phyloP scores from a whole-genome alignment of 2,797 vertebrate genomes.

The Liasis olivaceus region DNA sequence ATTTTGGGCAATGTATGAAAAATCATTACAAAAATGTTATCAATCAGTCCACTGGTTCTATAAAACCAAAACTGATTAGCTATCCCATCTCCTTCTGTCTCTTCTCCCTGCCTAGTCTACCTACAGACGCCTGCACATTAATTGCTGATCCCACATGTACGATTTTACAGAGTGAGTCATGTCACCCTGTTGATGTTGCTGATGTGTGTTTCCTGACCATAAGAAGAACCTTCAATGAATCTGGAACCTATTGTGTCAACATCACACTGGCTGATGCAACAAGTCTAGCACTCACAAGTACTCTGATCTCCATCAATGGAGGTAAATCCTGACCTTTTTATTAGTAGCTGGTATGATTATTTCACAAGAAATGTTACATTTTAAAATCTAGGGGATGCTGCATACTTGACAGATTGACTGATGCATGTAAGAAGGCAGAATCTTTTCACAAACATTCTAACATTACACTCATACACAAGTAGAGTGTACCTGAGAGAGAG shows the following conservation, averaged over 20 bases:
- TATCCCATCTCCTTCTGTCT: slow-evolving; percentile 1
- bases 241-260: slow-evolving; percentile 92
- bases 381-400: not conserved
- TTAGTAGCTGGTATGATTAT: not conserved
- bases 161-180: slow-evolving; percentile 75
- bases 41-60: not conserved
- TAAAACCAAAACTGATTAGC: not conserved
- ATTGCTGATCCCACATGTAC: slow-evolving; percentile 86
- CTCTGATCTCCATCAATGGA: slow-evolving; percentile 81
- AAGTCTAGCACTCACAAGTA: slow-evolving; percentile 83
- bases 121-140: slow-evolving; percentile 88
- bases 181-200: slow-evolving; percentile 72
- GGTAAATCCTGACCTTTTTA: slow-evolving; percentile 58
- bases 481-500: not conserved
- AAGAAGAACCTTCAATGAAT: slow-evolving; percentile 80
- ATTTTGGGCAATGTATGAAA: not conserved
- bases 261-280: slow-evolving; percentile 84
- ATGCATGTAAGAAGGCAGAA: not conserved
- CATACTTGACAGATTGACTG: not conserved
- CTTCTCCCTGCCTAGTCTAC: slow-evolving; percentile 71
- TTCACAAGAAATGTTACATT: not conserved
- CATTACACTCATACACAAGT: not conserved
- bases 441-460: not conserved
- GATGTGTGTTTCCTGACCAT: slow-evolving; percentile 81
- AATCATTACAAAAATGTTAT: not conserved